Percentiles rank a stretch among this genome's conserved stretches.
Evolutionary conservation across 1,140 invertebrate genomes (phyloP).

Genomic region (Samia ricini): DNA sequence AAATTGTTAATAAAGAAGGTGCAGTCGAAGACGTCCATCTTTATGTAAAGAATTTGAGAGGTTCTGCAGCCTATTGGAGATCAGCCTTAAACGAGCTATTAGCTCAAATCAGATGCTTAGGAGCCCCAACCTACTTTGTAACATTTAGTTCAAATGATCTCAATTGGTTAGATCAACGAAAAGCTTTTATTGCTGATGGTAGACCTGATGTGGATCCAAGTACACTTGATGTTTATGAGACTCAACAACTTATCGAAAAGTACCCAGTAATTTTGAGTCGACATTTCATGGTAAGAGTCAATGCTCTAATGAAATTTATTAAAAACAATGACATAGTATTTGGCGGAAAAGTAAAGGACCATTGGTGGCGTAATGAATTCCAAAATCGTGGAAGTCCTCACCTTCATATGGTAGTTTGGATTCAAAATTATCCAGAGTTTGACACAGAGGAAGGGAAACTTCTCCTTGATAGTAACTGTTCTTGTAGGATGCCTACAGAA

Average conservation of each 20-base stretch:
- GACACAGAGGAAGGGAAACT: slow-evolving; percentile 22
- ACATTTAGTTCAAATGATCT: slow-evolving; percentile 59
- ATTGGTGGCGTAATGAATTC: slow-evolving; percentile 37
- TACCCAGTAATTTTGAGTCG: slow-evolving; percentile 47
- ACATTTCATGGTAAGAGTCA: slow-evolving; percentile 53
- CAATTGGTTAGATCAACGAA: slow-evolving; percentile 42
- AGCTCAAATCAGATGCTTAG: slow-evolving; percentile 35
- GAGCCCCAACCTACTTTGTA: slow-evolving; percentile 44
- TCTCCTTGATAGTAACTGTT: slow-evolving; percentile 18
- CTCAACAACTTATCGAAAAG: slow-evolving; percentile 41
- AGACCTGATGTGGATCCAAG: slow-evolving; percentile 36
- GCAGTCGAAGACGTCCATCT: slow-evolving; percentile 42
- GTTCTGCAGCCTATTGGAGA: slow-evolving; percentile 42
- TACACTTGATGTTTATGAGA: slow-evolving; percentile 34
- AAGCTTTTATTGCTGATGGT: slow-evolving; percentile 43
- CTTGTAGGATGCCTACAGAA: slow-evolving; percentile 19
- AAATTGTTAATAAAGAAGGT: slow-evolving; percentile 23
- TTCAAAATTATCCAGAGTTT: slow-evolving; percentile 25
- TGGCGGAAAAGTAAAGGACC: slow-evolving; percentile 29
- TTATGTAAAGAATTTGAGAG: slow-evolving; percentile 42
- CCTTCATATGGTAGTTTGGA: slow-evolving; percentile 36
- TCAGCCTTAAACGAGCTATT: slow-evolving; percentile 32
- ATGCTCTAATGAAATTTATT: slow-evolving; percentile 45
- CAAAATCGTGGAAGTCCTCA: slow-evolving; percentile 40
- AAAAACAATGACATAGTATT: slow-evolving; percentile 26